Evolutionary conservation across 2,113 vertebrate genomes (phyloP).

Genomic region (Nibea albiflora): DNA sequence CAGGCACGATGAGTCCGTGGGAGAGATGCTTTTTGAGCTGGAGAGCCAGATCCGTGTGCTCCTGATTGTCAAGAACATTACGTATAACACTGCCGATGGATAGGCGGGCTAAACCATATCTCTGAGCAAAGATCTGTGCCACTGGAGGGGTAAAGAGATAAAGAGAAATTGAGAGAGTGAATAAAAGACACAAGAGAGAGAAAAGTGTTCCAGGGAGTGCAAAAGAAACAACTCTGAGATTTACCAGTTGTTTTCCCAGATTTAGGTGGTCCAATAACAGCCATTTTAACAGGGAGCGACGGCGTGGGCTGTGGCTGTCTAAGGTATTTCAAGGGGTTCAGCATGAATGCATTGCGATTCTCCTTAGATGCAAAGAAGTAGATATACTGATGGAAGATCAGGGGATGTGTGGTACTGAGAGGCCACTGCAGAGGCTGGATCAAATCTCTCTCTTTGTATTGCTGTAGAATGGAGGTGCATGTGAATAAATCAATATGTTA

Average conservation of each 20-base stretch:
- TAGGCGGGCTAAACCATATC: conserved; percentile 87
- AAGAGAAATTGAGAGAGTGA: neutral
- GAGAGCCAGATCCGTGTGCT: conserved; percentile 83
- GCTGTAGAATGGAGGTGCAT: conserved; percentile 44
- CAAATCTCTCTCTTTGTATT: conserved; percentile 88
- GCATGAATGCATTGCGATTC: conserved; percentile 89
- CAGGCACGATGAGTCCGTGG: conserved; percentile 87
- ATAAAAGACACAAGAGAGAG: neutral
- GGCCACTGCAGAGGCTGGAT: conserved; percentile 86
- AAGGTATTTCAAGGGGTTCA: conserved; percentile 94
- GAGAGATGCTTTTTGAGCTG: conserved; percentile 85
- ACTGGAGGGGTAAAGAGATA: conserved; percentile 78
- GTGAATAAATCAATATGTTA: conserved; percentile 11
- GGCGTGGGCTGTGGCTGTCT: conserved; percentile 87
- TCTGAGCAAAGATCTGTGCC: conserved; percentile 85
- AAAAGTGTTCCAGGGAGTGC: neutral
- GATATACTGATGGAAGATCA: conserved; percentile 91
- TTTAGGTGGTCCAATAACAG: conserved; percentile 91
- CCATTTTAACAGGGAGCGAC: conserved; percentile 88
- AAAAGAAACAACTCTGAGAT: conserved; percentile 3
- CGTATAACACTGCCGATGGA: conserved; percentile 88
- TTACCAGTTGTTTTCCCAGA: conserved; percentile 95
- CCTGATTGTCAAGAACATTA: conserved; percentile 81
- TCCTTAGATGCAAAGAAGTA: conserved; percentile 93
- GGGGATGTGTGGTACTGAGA: conserved; percentile 79